phyloP scores from a whole-genome alignment of 2,113 vertebrate genomes.

The Myiozetetes cayanensis region DNA sequence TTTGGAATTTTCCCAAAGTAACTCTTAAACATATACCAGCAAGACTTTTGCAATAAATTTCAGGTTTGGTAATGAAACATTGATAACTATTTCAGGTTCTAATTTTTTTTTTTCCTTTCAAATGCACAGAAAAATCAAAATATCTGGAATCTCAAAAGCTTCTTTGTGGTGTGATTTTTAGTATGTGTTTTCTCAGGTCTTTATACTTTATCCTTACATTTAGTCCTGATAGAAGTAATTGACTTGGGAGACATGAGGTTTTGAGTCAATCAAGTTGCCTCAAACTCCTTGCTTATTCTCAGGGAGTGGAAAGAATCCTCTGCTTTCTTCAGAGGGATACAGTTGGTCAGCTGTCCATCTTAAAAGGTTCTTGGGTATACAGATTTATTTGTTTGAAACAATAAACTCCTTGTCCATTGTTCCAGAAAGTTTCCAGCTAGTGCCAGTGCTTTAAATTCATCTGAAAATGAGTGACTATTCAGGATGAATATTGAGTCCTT shows the following conservation, averaged over 20 bases:
- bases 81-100: not conserved
- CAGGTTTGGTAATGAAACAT: not conserved
- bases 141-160: not conserved
- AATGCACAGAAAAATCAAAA: not conserved
- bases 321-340: not conserved
- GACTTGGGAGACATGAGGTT: not conserved
- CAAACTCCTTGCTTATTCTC: not conserved
- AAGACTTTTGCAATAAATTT: not conserved
- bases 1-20: not conserved
- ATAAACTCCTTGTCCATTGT: not conserved
- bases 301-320: not conserved
- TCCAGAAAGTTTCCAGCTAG: not conserved
- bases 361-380: not conserved
- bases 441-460: not conserved
- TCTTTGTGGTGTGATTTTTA: not conserved
- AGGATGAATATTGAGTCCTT: not conserved
- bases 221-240: not conserved
- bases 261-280: not conserved
- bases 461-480: not conserved
- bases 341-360: not conserved
- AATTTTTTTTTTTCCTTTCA: not conserved
- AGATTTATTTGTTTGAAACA: not conserved
- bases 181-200: not conserved
- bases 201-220: not conserved
- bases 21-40: not conserved